Evolutionary conservation across 2,113 vertebrate genomes (phyloP), one percentile per base, ranked within the genome.

Genomic region (Tyrannus savana): DNA sequence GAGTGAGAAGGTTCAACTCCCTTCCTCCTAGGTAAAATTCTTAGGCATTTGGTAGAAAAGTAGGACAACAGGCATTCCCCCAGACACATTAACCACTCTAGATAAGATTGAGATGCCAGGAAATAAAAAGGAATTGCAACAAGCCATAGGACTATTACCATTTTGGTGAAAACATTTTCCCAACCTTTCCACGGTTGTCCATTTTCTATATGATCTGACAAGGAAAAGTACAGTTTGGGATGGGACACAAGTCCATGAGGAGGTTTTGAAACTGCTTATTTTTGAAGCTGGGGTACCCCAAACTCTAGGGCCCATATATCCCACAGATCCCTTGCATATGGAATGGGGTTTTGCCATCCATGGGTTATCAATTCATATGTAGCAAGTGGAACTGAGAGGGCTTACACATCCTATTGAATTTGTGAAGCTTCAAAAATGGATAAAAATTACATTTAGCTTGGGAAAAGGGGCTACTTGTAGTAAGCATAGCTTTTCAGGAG

Each of bases 31-130:
- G 16, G 46, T 4, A 62, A 52, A 72, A 83, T 35, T 72, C 25
- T 52, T 52, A 44, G 7, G 13, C 21, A 52, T 53, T 12, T 72
- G 19, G 10, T 52, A 6, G 30, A 62, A 62, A 72, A 31, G 7
- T 6, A 0, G 0, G 12, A 60, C 12, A 35, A 52, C 0, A 50
- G 14, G 46, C 15, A 37, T 37, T 60, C 35, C 35, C 6, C 4
- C 55, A 14, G 30, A 82, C 24, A 41, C 19, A 69, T n/a, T 59
- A 59, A 41, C 44, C 18, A 52, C 37, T 42, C 44, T 71, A 19
- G 19, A 52, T 52, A 31, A 62, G 56, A 37, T 15, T 0, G 1
- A 31, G 39, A 37, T 72, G 21, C 31, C 25, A 62, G 16, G 58
- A 44, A 63, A 37, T 63, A 35, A 60, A 22, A 47, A 39, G 46